phyloP scores from a whole-genome alignment of 2,113 vertebrate genomes.

The Daphoenositta chrysoptera region DNA sequence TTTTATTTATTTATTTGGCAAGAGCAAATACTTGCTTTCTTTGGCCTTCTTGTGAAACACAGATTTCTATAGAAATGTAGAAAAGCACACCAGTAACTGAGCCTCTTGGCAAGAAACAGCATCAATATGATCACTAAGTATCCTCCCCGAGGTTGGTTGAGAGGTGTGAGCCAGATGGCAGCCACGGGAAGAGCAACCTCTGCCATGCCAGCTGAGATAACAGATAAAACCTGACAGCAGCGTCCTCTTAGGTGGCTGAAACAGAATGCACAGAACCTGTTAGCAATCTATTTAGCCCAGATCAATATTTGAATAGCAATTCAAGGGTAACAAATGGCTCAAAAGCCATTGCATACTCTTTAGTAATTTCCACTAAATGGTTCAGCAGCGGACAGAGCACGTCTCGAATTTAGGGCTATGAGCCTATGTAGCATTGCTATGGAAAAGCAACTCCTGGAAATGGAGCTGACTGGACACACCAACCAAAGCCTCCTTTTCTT shows the following conservation, averaged over 20 bases:
- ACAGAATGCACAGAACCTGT: constrained; percentile 39
- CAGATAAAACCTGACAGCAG: constrained; percentile 56
- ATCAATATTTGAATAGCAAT: constrained; percentile 51
- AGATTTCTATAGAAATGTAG: not conserved
- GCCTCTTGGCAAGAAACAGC: not conserved
- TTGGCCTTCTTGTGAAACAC: not conserved
- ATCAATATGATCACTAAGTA: constrained; percentile 1
- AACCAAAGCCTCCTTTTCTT: not conserved
- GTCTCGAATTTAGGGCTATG: not conserved
- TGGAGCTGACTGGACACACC: not conserved
- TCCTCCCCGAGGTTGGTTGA: constrained; percentile 8
- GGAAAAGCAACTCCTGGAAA: not conserved
- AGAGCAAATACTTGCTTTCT: not conserved
- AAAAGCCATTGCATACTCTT: constrained; percentile 4
- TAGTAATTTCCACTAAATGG: constrained; percentile 15
- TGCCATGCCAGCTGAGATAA: constrained; percentile 43
- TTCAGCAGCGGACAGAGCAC: not conserved
- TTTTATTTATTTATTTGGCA: not conserved
- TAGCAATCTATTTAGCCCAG: constrained; percentile 37
- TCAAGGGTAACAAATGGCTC: constrained; percentile 23
- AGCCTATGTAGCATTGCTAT: not conserved
- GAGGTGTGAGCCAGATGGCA: constrained; percentile 51
- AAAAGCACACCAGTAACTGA: not conserved
- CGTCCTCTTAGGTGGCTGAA: constrained; percentile 3
- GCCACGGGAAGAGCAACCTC: constrained; percentile 26